These are phyloP conservation scores for Sceloporus undulatus DNA, from an alignment of 2,113 vertebrate species.

Conservation along the genomic window DNA sequence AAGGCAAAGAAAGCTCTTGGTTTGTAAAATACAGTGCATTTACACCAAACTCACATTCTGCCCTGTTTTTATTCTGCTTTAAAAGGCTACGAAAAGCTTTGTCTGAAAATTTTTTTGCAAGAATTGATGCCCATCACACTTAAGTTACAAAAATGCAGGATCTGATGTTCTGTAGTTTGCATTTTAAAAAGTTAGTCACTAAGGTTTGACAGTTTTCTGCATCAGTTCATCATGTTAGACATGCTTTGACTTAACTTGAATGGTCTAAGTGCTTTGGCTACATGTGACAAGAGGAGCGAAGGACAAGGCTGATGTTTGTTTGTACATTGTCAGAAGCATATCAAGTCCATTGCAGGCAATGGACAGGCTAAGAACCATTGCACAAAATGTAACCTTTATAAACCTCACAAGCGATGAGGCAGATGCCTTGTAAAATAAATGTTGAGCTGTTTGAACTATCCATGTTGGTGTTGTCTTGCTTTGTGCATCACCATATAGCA, in stretches of 20 bases:
- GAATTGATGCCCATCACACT: constrained; percentile 60
- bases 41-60: constrained; percentile 72
- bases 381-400: constrained; percentile 61
- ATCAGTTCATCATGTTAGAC: constrained; percentile 79
- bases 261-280: constrained; percentile 71
- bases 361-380: constrained; percentile 68
- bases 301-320: constrained; percentile 71
- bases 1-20: constrained; percentile 73
- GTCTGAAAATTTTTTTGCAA: constrained; percentile 66
- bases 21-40: constrained; percentile 79
- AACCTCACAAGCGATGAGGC: constrained; percentile 63
- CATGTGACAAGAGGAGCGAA: constrained; percentile 63
- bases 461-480: constrained; percentile 48
- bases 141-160: constrained; percentile 59
- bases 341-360: constrained; percentile 80
- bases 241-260: constrained; percentile 74
- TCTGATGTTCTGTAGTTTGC: constrained; percentile 75
- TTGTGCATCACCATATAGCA: not conserved
- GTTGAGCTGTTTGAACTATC: constrained; percentile 71
- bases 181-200: constrained; percentile 70
- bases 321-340: constrained; percentile 64
- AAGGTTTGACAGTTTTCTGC: constrained; percentile 64
- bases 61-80: constrained; percentile 72
- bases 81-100: constrained; percentile 73
- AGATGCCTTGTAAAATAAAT: constrained; percentile 82